Evolutionary conservation across 1,140 invertebrate genomes (phyloP), one percentile per base, ranked within the genome.

Genomic region (Colletes gigas): DNA sequence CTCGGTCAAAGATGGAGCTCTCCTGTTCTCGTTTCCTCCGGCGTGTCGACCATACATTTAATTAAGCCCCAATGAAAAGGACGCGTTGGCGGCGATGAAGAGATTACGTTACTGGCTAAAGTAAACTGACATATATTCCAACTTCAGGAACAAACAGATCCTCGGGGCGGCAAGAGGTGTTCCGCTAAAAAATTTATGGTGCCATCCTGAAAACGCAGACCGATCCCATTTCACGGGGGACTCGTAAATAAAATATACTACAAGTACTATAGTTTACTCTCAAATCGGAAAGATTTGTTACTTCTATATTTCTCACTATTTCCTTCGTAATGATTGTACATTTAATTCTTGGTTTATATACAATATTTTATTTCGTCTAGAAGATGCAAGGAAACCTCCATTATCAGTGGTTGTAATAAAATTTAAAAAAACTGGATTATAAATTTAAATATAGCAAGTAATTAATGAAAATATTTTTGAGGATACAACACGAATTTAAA

Each of bases 31-130:
- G 77, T 86, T 86, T 86, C 81, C 84, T 86, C 54, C 84, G 81
- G 68, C 84, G 78, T 79, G 77, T 82, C 85, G 80, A 68, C 80
- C 83, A 67, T 83, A 88, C 83, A 89, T 90, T 88, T 89, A 91
- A 91, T 91, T 91, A 90, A 84, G 84, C 76, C 69, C 82, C 89
- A 90, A 91, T 91, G 88, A 88, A 91, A 91, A 89, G 86, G 87
- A 89, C 79, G 85, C 63, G 85, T 82, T 82, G 78, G 67, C 81
- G 78, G 82, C 86, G 82, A 86, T 88, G 84, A 81, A 81, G 76
- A 88, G 85, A 87, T 85, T 85, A 82, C 73, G 72, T 83, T 83
- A 70, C 73, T 65, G 69, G 54, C 55, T 70, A 81, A 81, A 75
- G 71, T 69, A 73, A 76, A 73, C 47, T 73, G 76, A 79, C 82